phyloP scores from a whole-genome alignment of 2,888 invertebrate species.

The Nasonia oneida region DNA sequence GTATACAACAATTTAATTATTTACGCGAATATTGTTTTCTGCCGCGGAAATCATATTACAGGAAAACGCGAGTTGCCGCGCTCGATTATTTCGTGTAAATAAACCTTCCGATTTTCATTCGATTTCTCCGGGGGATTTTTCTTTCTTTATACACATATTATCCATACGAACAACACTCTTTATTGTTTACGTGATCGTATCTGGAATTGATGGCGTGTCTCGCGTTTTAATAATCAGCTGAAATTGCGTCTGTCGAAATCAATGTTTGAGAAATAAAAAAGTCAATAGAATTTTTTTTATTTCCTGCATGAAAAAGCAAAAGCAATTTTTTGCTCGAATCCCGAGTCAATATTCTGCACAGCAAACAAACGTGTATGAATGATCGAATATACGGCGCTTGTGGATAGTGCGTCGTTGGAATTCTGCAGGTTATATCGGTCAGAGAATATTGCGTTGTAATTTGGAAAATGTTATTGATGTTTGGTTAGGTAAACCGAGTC shows the following conservation, averaged over 20 bases:
- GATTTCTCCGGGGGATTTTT: not conserved
- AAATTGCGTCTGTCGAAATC: not conserved
- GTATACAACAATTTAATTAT: not conserved
- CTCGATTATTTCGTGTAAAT: not conserved
- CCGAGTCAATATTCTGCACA: not conserved
- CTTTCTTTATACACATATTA: not conserved
- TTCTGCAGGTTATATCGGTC: not conserved
- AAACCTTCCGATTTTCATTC: not conserved
- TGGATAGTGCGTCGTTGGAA: not conserved
- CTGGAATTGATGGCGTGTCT: not conserved
- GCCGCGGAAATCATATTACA: not conserved
- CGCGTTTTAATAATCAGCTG: not conserved
- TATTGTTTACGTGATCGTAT: not conserved
- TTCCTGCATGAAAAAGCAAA: not conserved
- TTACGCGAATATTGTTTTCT: too few species aligned
- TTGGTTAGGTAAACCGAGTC: not conserved
- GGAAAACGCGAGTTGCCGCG: not conserved
- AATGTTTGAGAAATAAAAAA: not conserved
- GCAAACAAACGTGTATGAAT: constrained; percentile 1
- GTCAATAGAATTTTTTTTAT: not conserved
- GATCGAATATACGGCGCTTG: not conserved
- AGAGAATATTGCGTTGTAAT: not conserved
- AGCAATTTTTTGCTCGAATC: not conserved
- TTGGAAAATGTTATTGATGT: not conserved
- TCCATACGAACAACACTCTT: not conserved